Percentiles rank a stretch among this genome's conserved stretches.
Conservation (phyloP, 2,888 invertebrate genomes). For the Monochamus alternatus region DNA sequence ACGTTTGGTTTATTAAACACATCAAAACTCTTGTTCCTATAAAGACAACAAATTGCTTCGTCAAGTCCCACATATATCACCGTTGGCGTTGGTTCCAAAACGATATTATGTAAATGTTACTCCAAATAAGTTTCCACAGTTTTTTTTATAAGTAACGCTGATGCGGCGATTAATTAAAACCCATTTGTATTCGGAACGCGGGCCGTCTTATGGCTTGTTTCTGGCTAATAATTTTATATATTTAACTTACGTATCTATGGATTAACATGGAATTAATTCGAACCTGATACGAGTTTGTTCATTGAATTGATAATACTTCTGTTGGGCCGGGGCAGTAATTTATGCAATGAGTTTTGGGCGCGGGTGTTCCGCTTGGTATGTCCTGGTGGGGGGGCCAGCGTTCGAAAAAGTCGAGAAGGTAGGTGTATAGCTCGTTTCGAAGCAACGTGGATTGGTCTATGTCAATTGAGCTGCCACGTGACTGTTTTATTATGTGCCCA, state of each 20-base stretch:
- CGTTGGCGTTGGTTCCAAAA: background rate
- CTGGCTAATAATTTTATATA: conserved; percentile 22
- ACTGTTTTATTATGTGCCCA: no score
- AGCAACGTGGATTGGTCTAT: no score
- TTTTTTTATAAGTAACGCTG: conserved; percentile 33
- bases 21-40: background rate
- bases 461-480: no score
- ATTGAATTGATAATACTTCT: conserved; percentile 10
- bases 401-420: no score
- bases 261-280: conserved; percentile 11
- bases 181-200: conserved; percentile 36
- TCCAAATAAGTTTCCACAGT: conserved; percentile 18
- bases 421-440: no score
- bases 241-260: conserved; percentile 21
- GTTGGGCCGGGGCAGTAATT: background rate
- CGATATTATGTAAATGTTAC: conserved; percentile 33
- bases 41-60: background rate
- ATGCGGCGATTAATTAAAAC: conserved; percentile 30
- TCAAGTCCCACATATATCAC: background rate
- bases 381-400: background rate
- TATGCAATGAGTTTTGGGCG: background rate
- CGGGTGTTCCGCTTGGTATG: background rate
- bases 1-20: background rate
- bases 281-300: background rate
- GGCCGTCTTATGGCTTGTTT: conserved; percentile 30